phyloP scores from a whole-genome alignment of 1,140 invertebrate genomes.

The Bombus waltoni region DNA sequence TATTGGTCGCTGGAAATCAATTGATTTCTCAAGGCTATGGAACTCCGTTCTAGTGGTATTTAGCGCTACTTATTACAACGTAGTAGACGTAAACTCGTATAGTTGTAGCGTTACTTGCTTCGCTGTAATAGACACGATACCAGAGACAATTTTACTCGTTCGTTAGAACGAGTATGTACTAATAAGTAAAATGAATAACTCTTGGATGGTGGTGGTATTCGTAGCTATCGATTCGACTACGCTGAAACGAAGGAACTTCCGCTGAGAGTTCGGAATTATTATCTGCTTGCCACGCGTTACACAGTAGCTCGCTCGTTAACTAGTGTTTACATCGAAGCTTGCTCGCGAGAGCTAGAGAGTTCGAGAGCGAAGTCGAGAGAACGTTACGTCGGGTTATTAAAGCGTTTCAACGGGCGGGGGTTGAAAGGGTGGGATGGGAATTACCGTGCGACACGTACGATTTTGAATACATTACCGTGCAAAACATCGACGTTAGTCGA shows the following conservation, averaged over 20 bases:
- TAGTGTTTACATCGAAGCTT: constrained; percentile 32
- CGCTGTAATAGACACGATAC: neutral
- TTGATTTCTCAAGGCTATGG: neutral
- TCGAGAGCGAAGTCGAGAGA: constrained; percentile 21
- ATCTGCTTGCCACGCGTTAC: constrained; percentile 18
- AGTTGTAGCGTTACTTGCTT: neutral
- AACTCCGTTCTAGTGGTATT: neutral
- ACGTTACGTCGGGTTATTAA: constrained; percentile 37
- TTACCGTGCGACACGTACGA: constrained; percentile 50
- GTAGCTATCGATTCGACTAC: neutral
- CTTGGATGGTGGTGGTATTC: neutral
- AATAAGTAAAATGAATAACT: neutral
- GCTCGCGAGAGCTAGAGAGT: constrained; percentile 13
- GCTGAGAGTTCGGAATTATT: constrained; percentile 28
- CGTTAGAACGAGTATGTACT: neutral
- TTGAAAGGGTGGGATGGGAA: neutral
- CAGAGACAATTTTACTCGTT: neutral
- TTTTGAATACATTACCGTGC: constrained; percentile 59
- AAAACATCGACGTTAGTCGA: constrained; percentile 49
- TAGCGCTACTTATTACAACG: neutral
- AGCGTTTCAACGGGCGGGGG: neutral
- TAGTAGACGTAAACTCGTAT: too few relatives aligned
- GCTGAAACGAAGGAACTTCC: neutral
- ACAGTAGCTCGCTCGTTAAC: constrained; percentile 31
- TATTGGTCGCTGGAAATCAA: neutral